Conservation (phyloP, 2,113 vertebrate species). For the Oreochromis niloticus region DNA sequence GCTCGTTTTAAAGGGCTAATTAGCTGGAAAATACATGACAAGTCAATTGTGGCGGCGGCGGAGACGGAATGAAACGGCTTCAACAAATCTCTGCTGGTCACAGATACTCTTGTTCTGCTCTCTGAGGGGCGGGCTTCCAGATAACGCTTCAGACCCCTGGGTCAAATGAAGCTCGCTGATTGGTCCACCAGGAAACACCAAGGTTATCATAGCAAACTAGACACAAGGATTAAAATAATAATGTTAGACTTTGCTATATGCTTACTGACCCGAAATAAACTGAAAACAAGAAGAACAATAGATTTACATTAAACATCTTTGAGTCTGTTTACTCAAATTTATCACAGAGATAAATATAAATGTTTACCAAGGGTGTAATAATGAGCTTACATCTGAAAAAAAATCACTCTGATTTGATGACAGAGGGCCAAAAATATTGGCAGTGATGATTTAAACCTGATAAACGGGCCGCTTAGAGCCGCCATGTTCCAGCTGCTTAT, state of each 20-base stretch:
- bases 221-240: background rate
- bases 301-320: background rate
- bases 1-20: conserved; percentile 71
- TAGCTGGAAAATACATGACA: conserved; percentile 79
- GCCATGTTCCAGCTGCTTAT: background rate
- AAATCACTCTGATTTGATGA: background rate
- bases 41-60: conserved; percentile 68
- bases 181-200: background rate
- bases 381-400: background rate
- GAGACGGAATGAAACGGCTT: conserved; percentile 45
- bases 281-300: background rate
- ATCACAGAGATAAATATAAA: background rate
- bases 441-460: background rate
- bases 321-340: background rate
- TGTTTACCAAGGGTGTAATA: background rate
- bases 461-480: background rate
- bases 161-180: background rate
- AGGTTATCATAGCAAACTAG: background rate
- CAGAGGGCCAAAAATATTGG: background rate
- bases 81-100: conserved; percentile 53
- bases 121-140: conserved; percentile 24
- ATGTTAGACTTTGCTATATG: background rate
- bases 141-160: background rate
- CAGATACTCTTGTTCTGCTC: conserved; percentile 66
- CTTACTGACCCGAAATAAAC: background rate